Base-by-base conservation (phyloP, 2,888 invertebrate genomes). In the Andrena chrysosceles region DNA sequence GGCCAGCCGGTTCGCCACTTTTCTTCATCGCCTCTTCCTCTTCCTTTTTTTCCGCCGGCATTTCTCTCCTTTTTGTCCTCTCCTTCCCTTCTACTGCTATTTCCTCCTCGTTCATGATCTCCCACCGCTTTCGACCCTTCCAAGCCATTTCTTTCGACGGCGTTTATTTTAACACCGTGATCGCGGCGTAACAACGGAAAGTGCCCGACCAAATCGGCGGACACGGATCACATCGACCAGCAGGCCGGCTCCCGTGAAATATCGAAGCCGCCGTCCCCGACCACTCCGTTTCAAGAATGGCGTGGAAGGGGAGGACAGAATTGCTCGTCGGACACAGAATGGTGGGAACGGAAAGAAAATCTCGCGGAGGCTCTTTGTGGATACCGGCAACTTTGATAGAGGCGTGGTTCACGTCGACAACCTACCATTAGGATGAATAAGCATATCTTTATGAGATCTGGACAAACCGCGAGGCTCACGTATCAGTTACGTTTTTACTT, bases 1-100 rank as follows among this genome's bases (percentile, higher is more conserved):
- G 81, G 81, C 81, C 85, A 83, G 89, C 86, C 88, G 88, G 86
- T 89, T 83, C 74, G 83, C 85, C 83, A 87, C 89, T 89, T 83
- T 85, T 89, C 87, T 83, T 85, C 89, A 62, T 76, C 78, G 49
- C 73, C 72, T 74, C 82, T 66, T 77, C 63, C 54, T 77, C 56
- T 42, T 69, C 64, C 33, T 75, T 72, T 74, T 74, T 68, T 71
- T 67, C 64, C 56, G 20, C 26, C 56, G 16, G 54, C 66, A 66
- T 79, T 68, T 68, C 64, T 54, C 59, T 75, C 59, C 69, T 67
- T 77, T 79, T 70, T 70, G 13, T 20, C 59, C 54, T 23, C 74
- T 59, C 35, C 73, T 62, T 62, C 29, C 26, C 56, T 26, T 33
- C 56, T 56, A 68, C 54, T 49, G 42, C 71, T 54, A 72, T 81